Evolutionary conservation across 2,113 vertebrate species (phyloP).

Genomic region (Nycticorax nycticorax): DNA sequence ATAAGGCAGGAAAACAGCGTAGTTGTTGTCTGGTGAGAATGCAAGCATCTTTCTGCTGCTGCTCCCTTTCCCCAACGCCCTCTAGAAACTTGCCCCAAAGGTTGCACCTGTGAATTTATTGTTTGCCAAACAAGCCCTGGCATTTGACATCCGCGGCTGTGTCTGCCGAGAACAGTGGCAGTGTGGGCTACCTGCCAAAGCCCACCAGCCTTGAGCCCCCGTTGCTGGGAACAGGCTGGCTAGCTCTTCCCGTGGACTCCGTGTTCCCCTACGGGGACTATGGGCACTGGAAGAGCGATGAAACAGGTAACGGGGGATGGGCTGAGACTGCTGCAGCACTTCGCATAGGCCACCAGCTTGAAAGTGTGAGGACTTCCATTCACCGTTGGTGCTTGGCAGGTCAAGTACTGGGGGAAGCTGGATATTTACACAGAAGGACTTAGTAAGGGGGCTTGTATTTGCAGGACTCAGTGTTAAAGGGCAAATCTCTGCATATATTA

Average conservation of each 20-base stretch:
- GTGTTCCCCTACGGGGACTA: accelerated
- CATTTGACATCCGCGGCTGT: background rate
- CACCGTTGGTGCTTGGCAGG: background rate
- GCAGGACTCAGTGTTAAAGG: background rate
- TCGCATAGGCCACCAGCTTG: background rate
- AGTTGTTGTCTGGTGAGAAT: background rate
- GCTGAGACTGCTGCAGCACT: background rate
- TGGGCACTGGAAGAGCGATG: background rate
- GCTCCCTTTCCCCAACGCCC: background rate
- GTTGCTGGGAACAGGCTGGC: background rate
- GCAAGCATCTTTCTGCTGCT: background rate
- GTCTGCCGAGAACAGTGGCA: background rate
- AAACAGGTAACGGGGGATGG: background rate
- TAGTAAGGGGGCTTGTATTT: background rate
- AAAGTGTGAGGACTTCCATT: accelerated
- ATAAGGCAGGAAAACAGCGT: background rate
- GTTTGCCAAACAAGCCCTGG: background rate
- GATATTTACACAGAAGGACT: background rate
- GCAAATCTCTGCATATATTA: background rate
- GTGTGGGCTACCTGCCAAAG: background rate
- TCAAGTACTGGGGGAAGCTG: background rate
- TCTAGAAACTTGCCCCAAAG: background rate
- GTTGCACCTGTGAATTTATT: background rate
- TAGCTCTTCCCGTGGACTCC: background rate
- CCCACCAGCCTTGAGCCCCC: background rate